Base-by-base conservation (phyloP, 2,113 vertebrate genomes). In the Cebidichthys violaceus region DNA sequence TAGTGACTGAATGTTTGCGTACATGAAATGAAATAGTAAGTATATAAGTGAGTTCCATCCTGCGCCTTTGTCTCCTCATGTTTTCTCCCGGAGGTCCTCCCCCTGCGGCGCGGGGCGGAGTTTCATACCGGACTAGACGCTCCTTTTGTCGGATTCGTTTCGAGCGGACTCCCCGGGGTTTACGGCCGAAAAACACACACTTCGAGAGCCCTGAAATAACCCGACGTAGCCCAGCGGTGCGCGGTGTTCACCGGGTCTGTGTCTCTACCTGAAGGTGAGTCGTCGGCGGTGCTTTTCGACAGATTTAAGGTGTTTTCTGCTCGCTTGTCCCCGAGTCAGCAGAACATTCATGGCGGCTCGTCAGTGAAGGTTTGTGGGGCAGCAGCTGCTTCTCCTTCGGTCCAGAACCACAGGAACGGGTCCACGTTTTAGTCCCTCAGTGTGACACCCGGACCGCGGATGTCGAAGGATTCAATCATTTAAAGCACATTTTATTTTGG, bases 41-140 rank as follows among this genome's bases (percentile, higher is more conserved):
- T 6, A 33, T 47, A 47, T 47, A 5, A 4, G 17, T 4, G 14
- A 47, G 86, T 90, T 92, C 91, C 86, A 91, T 91, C 91, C 93
- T 24, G 90, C 93, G 90, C 92, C 92, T 95, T 93, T 93, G 94
- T 93, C 52, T 20, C 84, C 52, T 91, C 87, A 87, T 92, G 89
- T 91, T 91, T 94, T 95, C 93, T 92, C 92, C 27, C 14, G 90
- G 95, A 95, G 95, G 94, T 96, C 95, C 95, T 96, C 95, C 95
- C 95, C 95, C 59, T 95, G 95, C 95, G 95, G 95, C 95, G 95
- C 94, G 90, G 95, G 95, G 95, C 95, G 95, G 95, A 95, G 95
- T 95, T 96, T 95, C 95, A 94, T 93, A 94, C 95, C 95, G 95
- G 93, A 95, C 92, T 87, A 96, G 94, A 95, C 95, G 95, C 95